Conservation (phyloP, 2,888 invertebrate genomes). For the Mesoligia furuncula region DNA sequence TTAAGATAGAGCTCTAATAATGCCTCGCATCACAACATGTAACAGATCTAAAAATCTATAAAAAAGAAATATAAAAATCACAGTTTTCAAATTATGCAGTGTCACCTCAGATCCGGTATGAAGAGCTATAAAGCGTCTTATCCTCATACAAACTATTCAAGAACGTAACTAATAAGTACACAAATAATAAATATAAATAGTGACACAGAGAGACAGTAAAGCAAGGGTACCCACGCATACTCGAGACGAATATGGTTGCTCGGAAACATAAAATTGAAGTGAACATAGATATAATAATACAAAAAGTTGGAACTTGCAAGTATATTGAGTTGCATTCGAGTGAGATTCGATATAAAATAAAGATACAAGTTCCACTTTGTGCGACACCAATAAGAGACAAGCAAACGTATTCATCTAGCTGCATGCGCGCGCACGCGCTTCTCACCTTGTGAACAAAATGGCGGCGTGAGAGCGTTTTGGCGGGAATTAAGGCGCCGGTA, state of each 20-base stretch:
- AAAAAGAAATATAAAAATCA: conserved; percentile 89
- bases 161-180: conserved; percentile 89
- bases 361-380: conserved; percentile 59
- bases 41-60: conserved; percentile 87
- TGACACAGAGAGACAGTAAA: conserved; percentile 88
- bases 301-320: conserved; percentile 56
- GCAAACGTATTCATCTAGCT: conserved; percentile 81
- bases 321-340: conserved; percentile 47
- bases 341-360: conserved; percentile 54
- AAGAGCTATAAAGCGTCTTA: conserved; percentile 84
- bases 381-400: conserved; percentile 67
- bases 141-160: conserved; percentile 81
- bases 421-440: conserved; percentile 85
- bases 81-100: conserved; percentile 90
- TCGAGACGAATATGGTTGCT: conserved; percentile 81
- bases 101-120: conserved; percentile 88
- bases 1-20: conserved; percentile 73
- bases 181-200: conserved; percentile 84
- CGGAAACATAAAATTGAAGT: conserved; percentile 60
- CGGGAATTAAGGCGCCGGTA: conserved; percentile 93
- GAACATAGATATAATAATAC: conserved; percentile 40
- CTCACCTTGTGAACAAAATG: conserved; percentile 90
- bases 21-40: conserved; percentile 88
- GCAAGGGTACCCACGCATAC: conserved; percentile 85
- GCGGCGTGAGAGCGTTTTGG: conserved; percentile 88